phyloP scores from a whole-genome alignment of 2,797 vertebrate genomes.

The Morus bassanus region DNA sequence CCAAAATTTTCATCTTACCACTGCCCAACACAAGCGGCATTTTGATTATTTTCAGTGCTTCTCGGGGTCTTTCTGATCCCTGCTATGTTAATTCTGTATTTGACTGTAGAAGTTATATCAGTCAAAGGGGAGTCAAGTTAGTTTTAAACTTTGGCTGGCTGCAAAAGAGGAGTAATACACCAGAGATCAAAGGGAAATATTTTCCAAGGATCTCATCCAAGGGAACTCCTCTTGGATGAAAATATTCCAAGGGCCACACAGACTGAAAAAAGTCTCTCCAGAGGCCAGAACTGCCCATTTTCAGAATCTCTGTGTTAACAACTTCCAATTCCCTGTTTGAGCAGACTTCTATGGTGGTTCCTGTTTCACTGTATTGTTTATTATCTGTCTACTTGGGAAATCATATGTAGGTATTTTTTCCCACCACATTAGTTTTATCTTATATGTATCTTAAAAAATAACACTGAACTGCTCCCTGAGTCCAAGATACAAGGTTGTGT shows the following conservation, averaged over 20 bases:
- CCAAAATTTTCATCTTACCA: neutral
- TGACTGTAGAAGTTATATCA: slow-evolving; percentile 64
- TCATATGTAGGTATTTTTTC: slow-evolving; percentile 22
- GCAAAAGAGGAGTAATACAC: slow-evolving; percentile 69
- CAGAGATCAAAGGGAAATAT: slow-evolving; percentile 75
- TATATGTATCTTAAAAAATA: neutral
- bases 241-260: slow-evolving; percentile 76
- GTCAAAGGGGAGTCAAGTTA: slow-evolving; percentile 63
- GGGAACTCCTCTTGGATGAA: slow-evolving; percentile 72
- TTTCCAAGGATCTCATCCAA: slow-evolving; percentile 77
- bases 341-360: slow-evolving; percentile 38
- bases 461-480: neutral
- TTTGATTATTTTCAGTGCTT: slow-evolving; percentile 2
- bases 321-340: slow-evolving; percentile 42
- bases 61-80: neutral
- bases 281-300: slow-evolving; percentile 49
- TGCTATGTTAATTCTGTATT: neutral
- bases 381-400: slow-evolving; percentile 44
- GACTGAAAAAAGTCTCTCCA: slow-evolving; percentile 63
- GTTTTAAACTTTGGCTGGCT: slow-evolving; percentile 74
- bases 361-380: slow-evolving; percentile 26
- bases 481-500: neutral
- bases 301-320: slow-evolving; percentile 42
- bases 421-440: neutral
- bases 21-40: neutral